Conservation (phyloP, 2,797 vertebrate genomes). For the Macroramphosus scolopax region DNA sequence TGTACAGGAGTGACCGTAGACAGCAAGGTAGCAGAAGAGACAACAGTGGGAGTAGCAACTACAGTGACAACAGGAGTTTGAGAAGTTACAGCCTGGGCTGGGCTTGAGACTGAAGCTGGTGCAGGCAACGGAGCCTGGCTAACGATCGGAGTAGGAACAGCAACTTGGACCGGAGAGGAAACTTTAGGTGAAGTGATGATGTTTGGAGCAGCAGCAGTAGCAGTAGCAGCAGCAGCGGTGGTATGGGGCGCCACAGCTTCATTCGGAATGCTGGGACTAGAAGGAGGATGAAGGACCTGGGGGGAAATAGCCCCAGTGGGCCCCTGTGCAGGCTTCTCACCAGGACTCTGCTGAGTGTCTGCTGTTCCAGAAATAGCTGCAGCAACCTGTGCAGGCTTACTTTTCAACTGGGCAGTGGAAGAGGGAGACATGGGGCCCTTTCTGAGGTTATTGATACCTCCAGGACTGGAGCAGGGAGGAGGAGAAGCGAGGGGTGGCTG, state of each 20-base stretch:
- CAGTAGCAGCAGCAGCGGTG: no score
- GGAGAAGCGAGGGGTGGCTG: constrained; percentile 79
- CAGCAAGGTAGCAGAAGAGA: constrained; percentile 54
- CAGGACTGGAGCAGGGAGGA: constrained; percentile 84
- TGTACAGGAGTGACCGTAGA: constrained; percentile 55
- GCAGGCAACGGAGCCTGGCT: constrained; percentile 40
- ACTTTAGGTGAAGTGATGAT: constrained; percentile 41
- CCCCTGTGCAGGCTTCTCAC: constrained; percentile 68
- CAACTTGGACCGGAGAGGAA: constrained; percentile 49
- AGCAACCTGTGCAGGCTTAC: constrained; percentile 80
- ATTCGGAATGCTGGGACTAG: constrained; percentile 48
- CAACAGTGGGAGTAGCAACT: constrained; percentile 41
- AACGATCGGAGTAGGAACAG: constrained; percentile 41
- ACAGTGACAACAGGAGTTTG: constrained; percentile 51
- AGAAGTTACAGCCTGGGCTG: constrained; percentile 39
- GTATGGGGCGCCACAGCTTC: constrained; percentile 47
- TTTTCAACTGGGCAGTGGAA: constrained; percentile 76
- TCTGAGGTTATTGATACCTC: constrained; percentile 74
- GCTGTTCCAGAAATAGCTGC: constrained; percentile 76
- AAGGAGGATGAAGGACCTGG: constrained; percentile 52
- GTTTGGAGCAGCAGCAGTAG: constrained; percentile 41
- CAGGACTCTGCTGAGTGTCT: constrained; percentile 77
- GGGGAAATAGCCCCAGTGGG: constrained; percentile 38
- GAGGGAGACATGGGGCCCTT: constrained; percentile 84
- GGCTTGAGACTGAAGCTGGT: constrained; percentile 45